Percentiles rank a stretch among this genome's conserved stretches.
Evolutionary conservation across 92 coral and sea anemone genomes (phyloP).

Genomic region (Diadumene lineata): DNA sequence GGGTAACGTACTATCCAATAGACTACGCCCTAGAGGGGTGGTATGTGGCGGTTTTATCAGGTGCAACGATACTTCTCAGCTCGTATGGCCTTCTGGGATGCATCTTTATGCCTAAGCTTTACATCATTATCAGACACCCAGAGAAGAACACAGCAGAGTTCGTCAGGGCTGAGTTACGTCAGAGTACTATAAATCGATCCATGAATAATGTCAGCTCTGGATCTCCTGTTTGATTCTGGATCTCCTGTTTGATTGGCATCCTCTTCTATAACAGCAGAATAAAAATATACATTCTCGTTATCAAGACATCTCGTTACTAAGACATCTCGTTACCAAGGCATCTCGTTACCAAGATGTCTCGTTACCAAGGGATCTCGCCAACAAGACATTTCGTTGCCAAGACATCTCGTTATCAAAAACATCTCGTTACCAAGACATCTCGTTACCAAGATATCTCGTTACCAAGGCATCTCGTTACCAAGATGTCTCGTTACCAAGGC

Average conservation of each 20-base stretch:
- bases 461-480: too few species aligned
- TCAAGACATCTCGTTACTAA: too few species aligned
- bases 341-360: too few species aligned
- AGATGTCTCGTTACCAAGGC: too few species aligned
- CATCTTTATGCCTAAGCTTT: slow-evolving; percentile 60
- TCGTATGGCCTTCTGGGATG: slow-evolving; percentile 67
- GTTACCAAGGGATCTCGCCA: too few species aligned
- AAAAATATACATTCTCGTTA: too few species aligned
- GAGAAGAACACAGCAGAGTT: slow-evolving; percentile 53
- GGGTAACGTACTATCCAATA: slow-evolving; percentile 61
- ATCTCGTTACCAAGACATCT: too few species aligned
- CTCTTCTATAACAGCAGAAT: too few species aligned
- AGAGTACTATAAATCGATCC: slow-evolving; percentile 22
- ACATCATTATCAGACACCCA: slow-evolving; percentile 57
- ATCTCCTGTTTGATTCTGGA: slow-evolving; percentile 11
- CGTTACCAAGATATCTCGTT: too few species aligned
- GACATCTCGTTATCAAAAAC: too few species aligned
- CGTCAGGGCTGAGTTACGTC: slow-evolving; percentile 50
- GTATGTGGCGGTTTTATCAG: slow-evolving; percentile 65
- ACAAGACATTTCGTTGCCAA: too few species aligned
- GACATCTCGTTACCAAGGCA: too few species aligned
- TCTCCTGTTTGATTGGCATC: slow-evolving; percentile 20
- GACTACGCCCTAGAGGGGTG: slow-evolving; percentile 65
- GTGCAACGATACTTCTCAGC: slow-evolving; percentile 57
- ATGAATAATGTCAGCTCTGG: slow-evolving; percentile 10